Evolutionary conservation across 2,888 invertebrate species (phyloP).

Genomic region (Apotomis turbidana): DNA sequence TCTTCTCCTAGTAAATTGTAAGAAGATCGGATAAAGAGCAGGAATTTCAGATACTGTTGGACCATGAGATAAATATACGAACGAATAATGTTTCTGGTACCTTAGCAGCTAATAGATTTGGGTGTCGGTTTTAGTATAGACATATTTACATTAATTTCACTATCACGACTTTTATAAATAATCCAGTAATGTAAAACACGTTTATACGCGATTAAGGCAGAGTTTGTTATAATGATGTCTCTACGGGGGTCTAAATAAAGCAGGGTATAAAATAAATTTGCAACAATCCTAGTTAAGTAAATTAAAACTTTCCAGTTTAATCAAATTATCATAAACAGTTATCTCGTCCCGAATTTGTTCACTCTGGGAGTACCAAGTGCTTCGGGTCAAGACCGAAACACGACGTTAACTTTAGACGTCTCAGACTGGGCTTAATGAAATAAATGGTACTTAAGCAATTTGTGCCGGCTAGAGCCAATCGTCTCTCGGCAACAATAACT

Average conservation of each 20-base stretch:
- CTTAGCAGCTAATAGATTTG: no score
- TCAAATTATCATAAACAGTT: conserved; percentile 5
- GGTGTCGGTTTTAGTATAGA: no score
- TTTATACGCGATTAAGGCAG: no score
- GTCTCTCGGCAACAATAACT: conserved; percentile 18
- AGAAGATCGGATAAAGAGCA: no score
- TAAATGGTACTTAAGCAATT: conserved; percentile 31
- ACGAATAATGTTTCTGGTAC: no score
- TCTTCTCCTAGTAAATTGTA: no score
- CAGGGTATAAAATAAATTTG: neutral
- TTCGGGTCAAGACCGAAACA: conserved; percentile 26
- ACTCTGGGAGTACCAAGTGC: conserved; percentile 5
- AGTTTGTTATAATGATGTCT: neutral
- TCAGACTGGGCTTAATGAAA: conserved; percentile 32
- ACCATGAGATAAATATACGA: no score
- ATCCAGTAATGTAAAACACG: neutral
- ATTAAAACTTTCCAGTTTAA: neutral
- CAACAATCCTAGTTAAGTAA: neutral
- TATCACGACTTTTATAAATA: no score
- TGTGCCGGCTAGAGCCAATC: conserved; percentile 2
- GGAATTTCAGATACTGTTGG: no score
- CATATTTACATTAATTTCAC: no score
- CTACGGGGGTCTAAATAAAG: neutral
- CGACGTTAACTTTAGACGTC: conserved; percentile 24
- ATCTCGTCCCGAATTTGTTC: conserved; percentile 4